These are phyloP conservation scores for Lithophane ornitopus DNA, from an alignment of 2,888 invertebrate genomes.

Conservation along the genomic window DNA sequence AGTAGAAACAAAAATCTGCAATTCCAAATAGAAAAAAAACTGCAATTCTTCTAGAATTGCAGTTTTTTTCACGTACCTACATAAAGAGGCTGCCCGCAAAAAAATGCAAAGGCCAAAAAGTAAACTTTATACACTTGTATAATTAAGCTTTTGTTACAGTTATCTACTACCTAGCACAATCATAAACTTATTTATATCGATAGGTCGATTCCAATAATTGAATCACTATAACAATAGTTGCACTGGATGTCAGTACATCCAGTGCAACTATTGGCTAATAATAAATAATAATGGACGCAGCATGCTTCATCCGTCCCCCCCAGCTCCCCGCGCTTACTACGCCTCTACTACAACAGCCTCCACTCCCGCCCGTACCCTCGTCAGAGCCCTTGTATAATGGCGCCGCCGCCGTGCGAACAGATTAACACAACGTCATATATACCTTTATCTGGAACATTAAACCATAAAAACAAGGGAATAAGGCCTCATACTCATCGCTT, in stretches of 20 bases:
- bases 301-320: constrained; percentile 61
- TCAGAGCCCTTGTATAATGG: constrained; percentile 57
- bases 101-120: not conserved
- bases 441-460: constrained; percentile 31
- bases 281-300: constrained; percentile 83
- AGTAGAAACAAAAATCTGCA: too few species aligned
- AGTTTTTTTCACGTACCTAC: not conserved
- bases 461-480: constrained; percentile 28
- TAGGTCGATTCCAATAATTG: not conserved
- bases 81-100: not conserved
- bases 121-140: not conserved
- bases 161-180: not conserved
- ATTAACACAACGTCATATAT: constrained; percentile 11
- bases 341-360: constrained; percentile 83
- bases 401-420: constrained; percentile 63
- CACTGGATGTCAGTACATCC: constrained; percentile 54
- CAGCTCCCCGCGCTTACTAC: constrained; percentile 79
- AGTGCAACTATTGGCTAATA: constrained; percentile 73
- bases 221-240: constrained; percentile 18
- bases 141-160: not conserved
- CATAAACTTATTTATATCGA: constrained; percentile 30
- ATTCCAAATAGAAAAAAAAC: not conserved
- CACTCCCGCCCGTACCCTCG: constrained; percentile 73
- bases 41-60: not conserved
- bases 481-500: constrained; percentile 28